Conservation (phyloP, 2,888 invertebrate species). For the Torymus aiolomorphi region DNA sequence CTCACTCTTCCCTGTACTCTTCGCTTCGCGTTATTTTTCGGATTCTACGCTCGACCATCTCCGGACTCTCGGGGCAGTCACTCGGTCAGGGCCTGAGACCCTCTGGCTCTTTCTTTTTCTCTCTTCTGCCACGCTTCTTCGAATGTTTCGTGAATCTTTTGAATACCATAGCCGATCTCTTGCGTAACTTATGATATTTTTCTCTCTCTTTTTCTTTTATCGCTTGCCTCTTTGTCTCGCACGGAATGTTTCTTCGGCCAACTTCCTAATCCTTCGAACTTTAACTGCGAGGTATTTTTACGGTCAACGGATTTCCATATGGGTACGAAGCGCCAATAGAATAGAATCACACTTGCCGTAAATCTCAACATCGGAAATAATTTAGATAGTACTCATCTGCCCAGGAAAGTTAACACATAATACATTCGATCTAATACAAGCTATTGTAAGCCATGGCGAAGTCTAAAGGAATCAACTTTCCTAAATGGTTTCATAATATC, state of each 20-base stretch:
- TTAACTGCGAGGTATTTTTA: conserved; percentile 43
- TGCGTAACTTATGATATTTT: conserved; percentile 52
- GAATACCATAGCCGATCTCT: conserved; percentile 42
- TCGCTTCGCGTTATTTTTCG: conserved; percentile 63
- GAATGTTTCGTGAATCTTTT: conserved; percentile 51
- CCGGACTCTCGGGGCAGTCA: conserved; percentile 59
- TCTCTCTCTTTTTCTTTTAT: conserved; percentile 25
- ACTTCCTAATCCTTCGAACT: conserved; percentile 54
- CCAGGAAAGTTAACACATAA: too few relatives aligned
- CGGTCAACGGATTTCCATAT: conserved; percentile 42
- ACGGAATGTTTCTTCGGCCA: conserved; percentile 31
- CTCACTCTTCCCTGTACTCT: conserved; percentile 35
- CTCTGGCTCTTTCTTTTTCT: neutral
- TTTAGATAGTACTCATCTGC: too few relatives aligned
- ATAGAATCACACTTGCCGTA: neutral
- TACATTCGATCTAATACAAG: too few relatives aligned
- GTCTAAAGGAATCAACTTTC: too few relatives aligned
- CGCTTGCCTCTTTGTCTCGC: conserved; percentile 45
- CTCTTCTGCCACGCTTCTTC: conserved; percentile 5
- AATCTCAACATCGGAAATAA: neutral
- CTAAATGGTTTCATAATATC: too few relatives aligned
- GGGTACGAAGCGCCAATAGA: neutral
- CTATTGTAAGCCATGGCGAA: too few relatives aligned
- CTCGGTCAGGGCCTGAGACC: conserved; percentile 61
- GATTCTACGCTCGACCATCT: conserved; percentile 61